Conservation (phyloP, 2,888 invertebrate species). For the Eupithecia abbreviata region DNA sequence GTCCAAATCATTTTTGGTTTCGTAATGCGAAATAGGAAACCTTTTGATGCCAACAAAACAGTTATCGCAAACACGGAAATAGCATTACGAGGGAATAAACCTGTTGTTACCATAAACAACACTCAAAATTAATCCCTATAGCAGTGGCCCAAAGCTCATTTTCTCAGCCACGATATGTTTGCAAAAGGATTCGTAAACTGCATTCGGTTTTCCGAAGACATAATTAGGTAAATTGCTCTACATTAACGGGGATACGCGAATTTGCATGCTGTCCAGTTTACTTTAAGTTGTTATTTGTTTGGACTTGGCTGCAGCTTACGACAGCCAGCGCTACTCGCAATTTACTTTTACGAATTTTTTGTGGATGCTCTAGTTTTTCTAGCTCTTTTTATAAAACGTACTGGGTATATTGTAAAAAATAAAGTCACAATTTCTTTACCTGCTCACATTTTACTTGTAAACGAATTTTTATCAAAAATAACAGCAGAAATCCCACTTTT, state of each 20-base stretch:
- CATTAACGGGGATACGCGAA: constrained; percentile 37
- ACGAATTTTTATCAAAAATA: background rate
- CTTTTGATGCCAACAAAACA: constrained; percentile 15
- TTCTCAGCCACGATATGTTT: constrained; percentile 28
- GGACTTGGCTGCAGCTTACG: constrained; percentile 18
- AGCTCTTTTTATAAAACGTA: background rate
- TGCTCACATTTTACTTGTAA: background rate
- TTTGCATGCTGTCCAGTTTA: constrained; percentile 37
- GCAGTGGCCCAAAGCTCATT: constrained; percentile 35
- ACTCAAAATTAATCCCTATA: constrained; percentile 40
- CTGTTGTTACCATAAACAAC: constrained; percentile 17
- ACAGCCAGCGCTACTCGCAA: constrained; percentile 19
- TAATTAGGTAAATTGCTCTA: constrained; percentile 49
- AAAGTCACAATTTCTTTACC: background rate
- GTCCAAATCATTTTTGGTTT: background rate
- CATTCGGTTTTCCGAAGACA: constrained; percentile 45
- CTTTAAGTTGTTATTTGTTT: constrained; percentile 37
- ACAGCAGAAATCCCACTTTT: background rate
- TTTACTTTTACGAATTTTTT: constrained; percentile 22
- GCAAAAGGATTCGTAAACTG: constrained; percentile 45
- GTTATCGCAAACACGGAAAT: constrained; percentile 18
- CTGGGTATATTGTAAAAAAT: background rate
- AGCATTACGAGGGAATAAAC: constrained; percentile 25
- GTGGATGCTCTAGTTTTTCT: background rate
- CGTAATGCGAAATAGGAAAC: background rate